These are phyloP conservation scores for Sebastes itinus DNA, from an alignment of 2,797 vertebrate species.

Conservation along the genomic window DNA sequence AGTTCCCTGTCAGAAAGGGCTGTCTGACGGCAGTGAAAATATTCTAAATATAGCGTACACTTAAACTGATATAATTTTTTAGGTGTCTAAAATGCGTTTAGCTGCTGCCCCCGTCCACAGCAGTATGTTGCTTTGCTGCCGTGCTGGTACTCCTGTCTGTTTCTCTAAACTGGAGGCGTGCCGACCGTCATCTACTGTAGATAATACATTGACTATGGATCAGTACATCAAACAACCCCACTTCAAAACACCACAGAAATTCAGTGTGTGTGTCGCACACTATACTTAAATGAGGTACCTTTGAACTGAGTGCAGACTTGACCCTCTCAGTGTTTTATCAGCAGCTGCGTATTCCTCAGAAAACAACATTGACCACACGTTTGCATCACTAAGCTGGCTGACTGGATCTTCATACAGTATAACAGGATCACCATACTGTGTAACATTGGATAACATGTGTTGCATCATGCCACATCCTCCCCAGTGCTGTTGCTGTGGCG, in stretches of 20 bases:
- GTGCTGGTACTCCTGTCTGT: too few species aligned
- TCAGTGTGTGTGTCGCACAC: too few species aligned
- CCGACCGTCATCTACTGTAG: too few species aligned
- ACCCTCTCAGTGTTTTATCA: neutral
- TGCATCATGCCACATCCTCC: slow-evolving; percentile 49
- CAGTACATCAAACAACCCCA: fast-evolving
- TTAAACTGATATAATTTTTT: too few species aligned
- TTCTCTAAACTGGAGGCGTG: too few species aligned
- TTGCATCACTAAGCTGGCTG: neutral
- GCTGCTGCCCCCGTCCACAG: too few species aligned
- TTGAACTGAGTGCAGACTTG: neutral
- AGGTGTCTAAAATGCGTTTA: too few species aligned
- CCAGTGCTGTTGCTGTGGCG: slow-evolving; percentile 27
- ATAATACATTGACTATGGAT: too few species aligned
- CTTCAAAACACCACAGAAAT: too few species aligned
- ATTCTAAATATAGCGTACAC: too few species aligned
- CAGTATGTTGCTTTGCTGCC: fast-evolving
- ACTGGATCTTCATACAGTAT: neutral
- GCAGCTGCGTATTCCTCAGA: neutral
- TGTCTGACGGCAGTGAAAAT: too few species aligned
- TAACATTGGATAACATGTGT: neutral
- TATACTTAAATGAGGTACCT: neutral
- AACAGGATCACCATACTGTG: neutral
- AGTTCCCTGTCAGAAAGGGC: too few species aligned
- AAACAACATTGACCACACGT: neutral